A percentile compares a stretch with the other conserved stretches of the same genome.
Conservation (phyloP, 2,797 vertebrate genomes). For the Danio tinwini region DNA sequence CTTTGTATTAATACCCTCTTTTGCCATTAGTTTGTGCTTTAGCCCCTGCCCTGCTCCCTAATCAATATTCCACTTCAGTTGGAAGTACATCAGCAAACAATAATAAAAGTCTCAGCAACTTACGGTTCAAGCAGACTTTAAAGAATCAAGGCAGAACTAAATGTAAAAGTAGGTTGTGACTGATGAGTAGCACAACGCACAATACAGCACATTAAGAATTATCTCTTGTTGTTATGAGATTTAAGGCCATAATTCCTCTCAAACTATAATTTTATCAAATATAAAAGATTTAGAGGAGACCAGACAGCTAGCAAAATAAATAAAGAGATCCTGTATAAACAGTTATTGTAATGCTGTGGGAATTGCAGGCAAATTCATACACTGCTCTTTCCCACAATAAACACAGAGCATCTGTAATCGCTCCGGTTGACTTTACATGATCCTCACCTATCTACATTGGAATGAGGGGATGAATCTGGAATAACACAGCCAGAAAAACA, state of each 20-base stretch:
- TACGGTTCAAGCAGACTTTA: no score
- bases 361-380: slow-evolving; percentile 33
- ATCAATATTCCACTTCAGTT: no score
- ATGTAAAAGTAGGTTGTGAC: no score
- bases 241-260: neutral
- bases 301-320: slow-evolving; percentile 12
- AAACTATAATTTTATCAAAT: neutral
- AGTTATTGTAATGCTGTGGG: slow-evolving; percentile 43
- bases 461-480: slow-evolving; percentile 25
- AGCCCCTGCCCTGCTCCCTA: no score
- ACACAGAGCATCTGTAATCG: slow-evolving; percentile 2
- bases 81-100: no score
- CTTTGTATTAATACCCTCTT: no score
- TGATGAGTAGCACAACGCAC: neutral
- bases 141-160: no score
- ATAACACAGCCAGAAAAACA: slow-evolving; percentile 6
- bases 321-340: slow-evolving; percentile 61
- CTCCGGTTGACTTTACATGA: slow-evolving; percentile 27
- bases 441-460: slow-evolving; percentile 36
- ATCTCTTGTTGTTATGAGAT: neutral
- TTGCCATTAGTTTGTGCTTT: no score
- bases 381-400: slow-evolving; percentile 17
- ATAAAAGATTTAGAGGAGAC: neutral
- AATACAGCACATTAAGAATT: neutral
- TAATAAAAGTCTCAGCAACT: no score